Conservation (phyloP, 2,113 vertebrate genomes). For the Cariama cristata region DNA sequence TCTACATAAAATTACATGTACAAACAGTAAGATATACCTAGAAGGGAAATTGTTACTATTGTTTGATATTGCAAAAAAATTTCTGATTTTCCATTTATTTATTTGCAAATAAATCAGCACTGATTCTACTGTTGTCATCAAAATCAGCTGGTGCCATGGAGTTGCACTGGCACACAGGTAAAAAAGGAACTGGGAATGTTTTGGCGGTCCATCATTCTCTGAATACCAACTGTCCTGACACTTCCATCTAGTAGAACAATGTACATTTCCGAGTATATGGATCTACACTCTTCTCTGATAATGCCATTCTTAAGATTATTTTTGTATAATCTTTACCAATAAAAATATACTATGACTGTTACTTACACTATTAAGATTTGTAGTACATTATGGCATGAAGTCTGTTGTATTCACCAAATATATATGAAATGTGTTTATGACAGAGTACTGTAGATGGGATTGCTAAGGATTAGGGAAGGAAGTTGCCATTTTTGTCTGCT, state of each 20-base stretch:
- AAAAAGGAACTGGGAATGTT: neutral
- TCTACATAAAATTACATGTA: neutral
- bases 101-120: neutral
- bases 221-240: neutral
- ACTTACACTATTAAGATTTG: neutral
- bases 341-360: neutral
- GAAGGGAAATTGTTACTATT: neutral
- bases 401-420: neutral
- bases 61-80: neutral
- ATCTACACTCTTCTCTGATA: neutral
- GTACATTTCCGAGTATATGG: neutral
- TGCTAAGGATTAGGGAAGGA: neutral
- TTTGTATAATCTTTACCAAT: neutral
- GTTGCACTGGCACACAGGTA: neutral
- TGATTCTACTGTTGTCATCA: neutral
- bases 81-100: neutral
- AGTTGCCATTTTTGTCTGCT: neutral
- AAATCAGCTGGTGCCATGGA: neutral
- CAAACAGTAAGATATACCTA: neutral
- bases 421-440: neutral
- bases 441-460: neutral
- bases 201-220: neutral
- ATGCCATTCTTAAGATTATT: neutral
- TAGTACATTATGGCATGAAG: neutral
- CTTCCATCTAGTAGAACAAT: neutral